These are phyloP conservation scores for Dichetophora obliterata DNA, from an alignment of 2,888 invertebrate species.

Conservation along the genomic window DNA sequence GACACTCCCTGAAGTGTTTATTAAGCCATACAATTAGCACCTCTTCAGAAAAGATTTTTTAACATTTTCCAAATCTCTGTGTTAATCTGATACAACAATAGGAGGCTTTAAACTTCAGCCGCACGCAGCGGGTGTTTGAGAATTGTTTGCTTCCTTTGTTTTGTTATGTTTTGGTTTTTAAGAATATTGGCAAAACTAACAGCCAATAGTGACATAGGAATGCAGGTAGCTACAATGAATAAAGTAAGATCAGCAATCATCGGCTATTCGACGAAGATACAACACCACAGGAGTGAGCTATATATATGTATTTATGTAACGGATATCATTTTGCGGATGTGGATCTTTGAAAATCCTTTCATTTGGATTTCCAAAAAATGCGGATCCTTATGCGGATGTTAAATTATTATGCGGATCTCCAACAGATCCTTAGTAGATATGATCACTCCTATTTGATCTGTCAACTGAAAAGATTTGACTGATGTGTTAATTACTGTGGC, in stretches of 20 bases:
- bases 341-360: too few relatives aligned
- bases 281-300: constrained; percentile 11
- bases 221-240: background rate
- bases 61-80: background rate
- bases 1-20: background rate
- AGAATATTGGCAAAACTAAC: background rate
- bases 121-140: constrained; percentile 20
- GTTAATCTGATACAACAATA: background rate
- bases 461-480: background rate
- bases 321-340: too few relatives aligned
- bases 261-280: background rate
- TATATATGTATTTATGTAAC: too few relatives aligned
- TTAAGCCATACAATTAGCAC: constrained; percentile 11
- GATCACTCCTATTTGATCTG: constrained; percentile 13
- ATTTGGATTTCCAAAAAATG: too few relatives aligned
- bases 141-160: background rate
- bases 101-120: background rate
- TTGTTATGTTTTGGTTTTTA: background rate
- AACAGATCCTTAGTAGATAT: too few relatives aligned
- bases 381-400: too few relatives aligned
- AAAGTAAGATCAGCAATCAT: constrained; percentile 2
- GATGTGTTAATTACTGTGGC: constrained; percentile 30
- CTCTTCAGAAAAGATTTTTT: background rate
- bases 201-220: background rate
- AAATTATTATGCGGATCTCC: too few relatives aligned